phyloP scores from a whole-genome alignment of 2,797 vertebrate species.

The Aythya fuligula region DNA sequence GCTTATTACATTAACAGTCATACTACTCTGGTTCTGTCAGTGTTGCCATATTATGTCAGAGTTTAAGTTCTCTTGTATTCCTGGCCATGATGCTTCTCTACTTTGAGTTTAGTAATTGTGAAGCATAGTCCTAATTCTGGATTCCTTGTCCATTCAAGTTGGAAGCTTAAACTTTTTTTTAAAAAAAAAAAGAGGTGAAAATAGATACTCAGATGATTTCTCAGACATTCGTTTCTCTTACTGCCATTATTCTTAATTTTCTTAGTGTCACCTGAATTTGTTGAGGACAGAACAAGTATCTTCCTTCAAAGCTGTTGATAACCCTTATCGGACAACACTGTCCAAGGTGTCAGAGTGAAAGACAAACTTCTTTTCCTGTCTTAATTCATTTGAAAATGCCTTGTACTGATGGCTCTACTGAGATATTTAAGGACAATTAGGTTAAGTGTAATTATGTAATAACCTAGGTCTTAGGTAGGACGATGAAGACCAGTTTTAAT shows the following conservation, averaged over 20 bases:
- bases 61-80: neutral
- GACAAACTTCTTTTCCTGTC: neutral
- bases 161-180: neutral
- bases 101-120: neutral
- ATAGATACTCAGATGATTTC: neutral
- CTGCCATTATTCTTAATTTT: neutral
- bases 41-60: neutral
- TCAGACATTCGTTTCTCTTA: neutral
- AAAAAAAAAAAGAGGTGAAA: neutral
- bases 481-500: neutral
- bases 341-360: neutral
- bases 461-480: neutral
- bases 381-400: neutral
- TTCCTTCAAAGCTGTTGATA: neutral
- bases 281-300: neutral
- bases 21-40: neutral
- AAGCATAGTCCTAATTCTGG: neutral
- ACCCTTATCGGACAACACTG: neutral
- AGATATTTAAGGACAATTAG: neutral
- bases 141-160: neutral
- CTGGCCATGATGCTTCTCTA: neutral
- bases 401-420: neutral
- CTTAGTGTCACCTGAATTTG: neutral
- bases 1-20: neutral
- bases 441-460: neutral